Evolutionary conservation across 2,113 vertebrate genomes (phyloP).

Genomic region (Odontophorus gujanensis): DNA sequence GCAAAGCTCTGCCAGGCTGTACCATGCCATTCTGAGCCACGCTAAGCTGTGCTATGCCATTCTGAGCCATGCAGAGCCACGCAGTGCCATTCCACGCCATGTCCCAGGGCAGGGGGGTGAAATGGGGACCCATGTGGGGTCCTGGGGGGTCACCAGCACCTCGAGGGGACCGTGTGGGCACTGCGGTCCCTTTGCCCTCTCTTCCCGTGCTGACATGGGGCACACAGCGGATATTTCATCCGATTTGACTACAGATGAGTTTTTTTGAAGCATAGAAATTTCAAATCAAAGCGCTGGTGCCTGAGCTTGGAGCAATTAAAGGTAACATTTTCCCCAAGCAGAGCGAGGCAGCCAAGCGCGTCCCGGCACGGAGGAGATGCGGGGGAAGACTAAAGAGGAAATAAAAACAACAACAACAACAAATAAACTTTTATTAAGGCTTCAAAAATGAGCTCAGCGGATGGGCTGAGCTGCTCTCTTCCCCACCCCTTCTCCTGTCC

Average conservation of each 20-base stretch:
- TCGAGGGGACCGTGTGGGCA: background rate
- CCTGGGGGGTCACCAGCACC: background rate
- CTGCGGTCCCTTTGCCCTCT: background rate
- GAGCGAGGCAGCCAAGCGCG: fast-evolving
- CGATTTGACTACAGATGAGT: background rate
- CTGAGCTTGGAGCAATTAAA: background rate
- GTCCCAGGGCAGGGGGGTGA: fast-evolving
- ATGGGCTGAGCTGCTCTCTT: fast-evolving
- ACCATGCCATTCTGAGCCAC: too few species aligned
- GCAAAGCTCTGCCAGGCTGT: background rate
- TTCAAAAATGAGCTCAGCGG: background rate
- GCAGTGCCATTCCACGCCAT: background rate
- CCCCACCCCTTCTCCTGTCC: fast-evolving
- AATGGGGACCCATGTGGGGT: fast-evolving
- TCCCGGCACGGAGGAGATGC: fast-evolving
- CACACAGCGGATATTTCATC: background rate
- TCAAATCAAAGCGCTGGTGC: fast-evolving
- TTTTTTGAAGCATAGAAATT: background rate
- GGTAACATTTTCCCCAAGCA: fast-evolving
- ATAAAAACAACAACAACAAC: background rate
- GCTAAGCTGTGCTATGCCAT: too few species aligned
- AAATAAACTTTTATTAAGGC: background rate
- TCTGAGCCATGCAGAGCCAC: too few species aligned
- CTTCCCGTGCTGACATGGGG: background rate
- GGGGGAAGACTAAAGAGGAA: background rate